phyloP scores from a whole-genome alignment of 2,113 vertebrate genomes.

The Ia io region DNA sequence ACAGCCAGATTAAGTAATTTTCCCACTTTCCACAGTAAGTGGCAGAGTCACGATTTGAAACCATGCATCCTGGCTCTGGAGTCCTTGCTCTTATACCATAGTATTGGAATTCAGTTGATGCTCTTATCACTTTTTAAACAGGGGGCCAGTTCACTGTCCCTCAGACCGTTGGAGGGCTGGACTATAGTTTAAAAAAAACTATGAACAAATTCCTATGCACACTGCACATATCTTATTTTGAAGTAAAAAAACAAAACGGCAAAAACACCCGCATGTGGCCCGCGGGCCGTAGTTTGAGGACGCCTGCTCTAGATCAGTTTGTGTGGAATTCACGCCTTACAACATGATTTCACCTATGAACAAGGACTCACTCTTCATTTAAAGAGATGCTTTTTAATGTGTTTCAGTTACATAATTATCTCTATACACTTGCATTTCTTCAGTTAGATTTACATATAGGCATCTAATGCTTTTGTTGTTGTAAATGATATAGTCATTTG shows the following conservation, averaged over 20 bases:
- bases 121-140: too few relatives aligned
- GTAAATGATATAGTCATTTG: not conserved
- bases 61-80: not conserved
- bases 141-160: too few relatives aligned
- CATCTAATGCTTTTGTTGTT: slow-evolving; percentile 16
- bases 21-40: not conserved
- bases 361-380: not conserved
- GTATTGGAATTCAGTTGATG: not conserved
- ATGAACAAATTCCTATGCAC: too few relatives aligned
- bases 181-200: too few relatives aligned
- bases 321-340: not conserved
- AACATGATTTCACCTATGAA: not conserved
- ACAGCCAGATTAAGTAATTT: not conserved
- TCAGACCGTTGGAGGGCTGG: too few relatives aligned
- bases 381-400: not conserved
- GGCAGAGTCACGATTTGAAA: not conserved
- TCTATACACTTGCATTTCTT: not conserved
- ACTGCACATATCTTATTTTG: too few relatives aligned
- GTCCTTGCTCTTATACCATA: not conserved
- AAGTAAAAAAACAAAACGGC: too few relatives aligned
- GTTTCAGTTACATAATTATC: not conserved
- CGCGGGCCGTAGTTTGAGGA: too few relatives aligned
- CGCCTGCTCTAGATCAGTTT: not conserved
- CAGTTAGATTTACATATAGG: not conserved
- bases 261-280: too few relatives aligned